These are phyloP conservation scores for Grantiella picta DNA, from an alignment of 2,113 vertebrate genomes.

Conservation along the genomic window DNA sequence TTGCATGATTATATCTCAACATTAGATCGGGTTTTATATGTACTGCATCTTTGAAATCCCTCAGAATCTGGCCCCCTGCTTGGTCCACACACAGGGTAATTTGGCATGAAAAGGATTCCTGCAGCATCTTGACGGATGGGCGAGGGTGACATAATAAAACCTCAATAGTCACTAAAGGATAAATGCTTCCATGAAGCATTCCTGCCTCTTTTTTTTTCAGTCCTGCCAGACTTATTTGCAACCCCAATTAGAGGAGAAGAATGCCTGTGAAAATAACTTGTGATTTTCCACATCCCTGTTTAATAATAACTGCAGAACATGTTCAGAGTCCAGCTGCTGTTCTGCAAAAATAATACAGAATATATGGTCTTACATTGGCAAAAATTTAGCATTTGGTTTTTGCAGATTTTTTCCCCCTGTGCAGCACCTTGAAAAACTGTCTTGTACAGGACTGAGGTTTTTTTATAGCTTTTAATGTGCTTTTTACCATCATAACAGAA, in stretches of 20 bases:
- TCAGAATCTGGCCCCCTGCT: background rate
- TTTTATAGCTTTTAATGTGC: background rate
- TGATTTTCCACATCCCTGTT: background rate
- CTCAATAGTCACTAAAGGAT: background rate
- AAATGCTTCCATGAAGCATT: background rate
- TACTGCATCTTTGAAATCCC: background rate
- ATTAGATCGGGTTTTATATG: background rate
- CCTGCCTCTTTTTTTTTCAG: background rate
- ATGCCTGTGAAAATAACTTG: background rate
- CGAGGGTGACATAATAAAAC: background rate
- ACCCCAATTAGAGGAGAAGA: background rate
- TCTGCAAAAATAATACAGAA: background rate
- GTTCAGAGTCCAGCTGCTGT: background rate
- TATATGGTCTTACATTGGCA: background rate
- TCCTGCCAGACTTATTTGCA: background rate
- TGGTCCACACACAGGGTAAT: background rate
- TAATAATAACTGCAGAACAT: background rate
- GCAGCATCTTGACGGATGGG: background rate
- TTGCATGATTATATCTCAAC: background rate
- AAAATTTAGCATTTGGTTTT: background rate
- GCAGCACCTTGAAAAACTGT: background rate
- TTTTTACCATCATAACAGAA: conserved; percentile 6
- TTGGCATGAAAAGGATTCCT: background rate
- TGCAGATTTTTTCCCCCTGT: background rate
- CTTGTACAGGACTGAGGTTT: background rate